Percentiles rank a stretch among this genome's conserved stretches.
Evolutionary conservation across 2,113 vertebrate genomes (phyloP).

Genomic region (Nanger granti): DNA sequence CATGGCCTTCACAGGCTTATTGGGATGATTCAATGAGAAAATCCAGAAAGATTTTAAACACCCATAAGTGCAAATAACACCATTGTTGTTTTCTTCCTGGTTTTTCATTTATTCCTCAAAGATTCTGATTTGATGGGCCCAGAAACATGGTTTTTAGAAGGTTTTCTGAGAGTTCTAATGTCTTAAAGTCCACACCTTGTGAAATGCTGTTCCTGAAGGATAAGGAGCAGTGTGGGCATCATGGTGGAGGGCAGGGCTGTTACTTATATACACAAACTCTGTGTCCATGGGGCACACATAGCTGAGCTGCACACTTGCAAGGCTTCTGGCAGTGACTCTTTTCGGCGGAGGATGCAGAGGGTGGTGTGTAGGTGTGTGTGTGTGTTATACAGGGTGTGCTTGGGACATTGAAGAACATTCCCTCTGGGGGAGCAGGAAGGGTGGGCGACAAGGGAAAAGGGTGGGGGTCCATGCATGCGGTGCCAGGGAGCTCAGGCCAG

Average conservation of each 20-base stretch:
- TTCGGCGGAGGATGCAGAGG: background rate
- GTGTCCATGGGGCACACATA: background rate
- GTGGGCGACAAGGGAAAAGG: background rate
- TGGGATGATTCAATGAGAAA: background rate
- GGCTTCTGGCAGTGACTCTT: background rate
- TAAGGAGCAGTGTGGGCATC: background rate
- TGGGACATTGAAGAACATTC: background rate
- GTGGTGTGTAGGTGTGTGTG: background rate
- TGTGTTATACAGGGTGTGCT: background rate
- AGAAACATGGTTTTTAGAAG: background rate
- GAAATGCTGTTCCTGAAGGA: background rate
- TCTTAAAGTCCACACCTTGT: background rate
- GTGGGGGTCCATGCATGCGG: background rate
- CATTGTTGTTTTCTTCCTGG: background rate
- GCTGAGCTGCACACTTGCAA: background rate
- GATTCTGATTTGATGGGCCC: background rate
- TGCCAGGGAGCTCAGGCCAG: background rate
- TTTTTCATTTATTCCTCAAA: background rate
- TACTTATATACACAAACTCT: background rate
- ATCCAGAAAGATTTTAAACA: conserved; percentile 3
- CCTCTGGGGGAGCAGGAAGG: background rate
- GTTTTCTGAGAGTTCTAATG: background rate
- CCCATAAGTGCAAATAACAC: background rate
- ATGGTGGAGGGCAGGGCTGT: background rate
- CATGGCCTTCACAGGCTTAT: background rate